Base-by-base conservation (phyloP, 2,888 invertebrate species). In the Dione vanillae region DNA sequence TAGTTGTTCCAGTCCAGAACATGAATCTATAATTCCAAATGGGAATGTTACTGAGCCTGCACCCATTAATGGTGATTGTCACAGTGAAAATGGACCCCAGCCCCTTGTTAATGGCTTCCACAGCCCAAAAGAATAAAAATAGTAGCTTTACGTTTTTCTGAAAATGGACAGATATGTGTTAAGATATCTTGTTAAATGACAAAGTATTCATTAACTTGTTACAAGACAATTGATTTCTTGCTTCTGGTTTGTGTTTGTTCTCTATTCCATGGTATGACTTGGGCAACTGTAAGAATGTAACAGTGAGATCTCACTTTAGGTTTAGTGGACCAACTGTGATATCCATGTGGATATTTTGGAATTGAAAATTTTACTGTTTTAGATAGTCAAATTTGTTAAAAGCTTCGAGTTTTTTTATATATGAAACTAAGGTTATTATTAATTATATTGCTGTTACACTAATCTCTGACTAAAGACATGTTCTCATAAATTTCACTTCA, bases 81-180 rank as follows among this genome's bases (percentile, higher is more conserved):
- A 73, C 20, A 58, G 75, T 67, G 81, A 78, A 75, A 85, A 84
- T 69, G 82, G 82, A 71, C 70, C 75, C 64, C 78, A 80, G 67
- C 86, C 86, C 12, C 77, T 91, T 77, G 85, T 91, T 19, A 92
- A 93, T 85, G 92, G 93, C 61, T 89, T 87, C 76, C 89, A 91
- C 74, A 86, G 83, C 77, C 84, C 85, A 67, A 71, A 65, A 74
- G 76, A 79, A 47, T 77, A 74, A 73, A 35, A n/a, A 47, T 20
- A 49, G 16, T 51, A 14, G 35, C 27, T 19, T n/a, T 10, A 20
- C 10, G 14, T 35, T 14, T 27, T 59, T 54, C 10, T 35, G 27
- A 19, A 43, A 14, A 40, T 59, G 41, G 37, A 45, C 37, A 37
- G 9, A 27, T 27, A 12, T 27, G 9, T 40, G 20, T 16, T 56